phyloP scores from a whole-genome alignment of 2,888 invertebrate genomes.

The Lithophane leautieri region DNA sequence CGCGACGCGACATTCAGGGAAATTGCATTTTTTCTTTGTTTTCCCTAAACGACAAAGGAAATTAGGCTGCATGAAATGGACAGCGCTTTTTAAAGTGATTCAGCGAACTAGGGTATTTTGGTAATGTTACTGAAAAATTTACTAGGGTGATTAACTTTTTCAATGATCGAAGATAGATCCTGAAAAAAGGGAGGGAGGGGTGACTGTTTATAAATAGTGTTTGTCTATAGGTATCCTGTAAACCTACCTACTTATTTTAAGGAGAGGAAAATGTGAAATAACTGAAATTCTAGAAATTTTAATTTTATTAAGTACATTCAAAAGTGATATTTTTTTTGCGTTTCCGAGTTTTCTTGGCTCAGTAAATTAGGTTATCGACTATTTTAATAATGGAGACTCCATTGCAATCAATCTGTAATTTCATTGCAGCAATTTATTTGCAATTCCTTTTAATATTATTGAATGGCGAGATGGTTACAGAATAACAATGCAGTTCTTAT shows the following conservation, averaged over 20 bases:
- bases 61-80: constrained; percentile 44
- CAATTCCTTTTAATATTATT: too few relatives aligned
- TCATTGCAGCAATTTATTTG: too few relatives aligned
- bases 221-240: background rate
- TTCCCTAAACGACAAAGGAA: constrained; percentile 58
- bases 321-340: background rate
- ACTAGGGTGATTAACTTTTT: background rate
- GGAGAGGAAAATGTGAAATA: background rate
- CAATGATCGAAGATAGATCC: too few relatives aligned
- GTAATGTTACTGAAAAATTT: constrained; percentile 5
- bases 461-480: too few relatives aligned
- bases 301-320: too few relatives aligned
- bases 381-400: background rate
- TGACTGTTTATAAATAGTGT: background rate
- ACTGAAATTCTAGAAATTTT: background rate
- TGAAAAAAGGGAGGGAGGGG: background rate
- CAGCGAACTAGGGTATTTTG: constrained; percentile 28
- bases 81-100: constrained; percentile 32
- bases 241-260: background rate
- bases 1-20: constrained; percentile 68
- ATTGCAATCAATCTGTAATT: too few relatives aligned
- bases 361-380: background rate
- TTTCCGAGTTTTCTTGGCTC: background rate
- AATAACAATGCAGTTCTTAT: too few relatives aligned
- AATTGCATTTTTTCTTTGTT: constrained; percentile 66